These are phyloP conservation scores for Hyposoter didymator DNA, from an alignment of 2,888 invertebrate species.

Conservation along the genomic window DNA sequence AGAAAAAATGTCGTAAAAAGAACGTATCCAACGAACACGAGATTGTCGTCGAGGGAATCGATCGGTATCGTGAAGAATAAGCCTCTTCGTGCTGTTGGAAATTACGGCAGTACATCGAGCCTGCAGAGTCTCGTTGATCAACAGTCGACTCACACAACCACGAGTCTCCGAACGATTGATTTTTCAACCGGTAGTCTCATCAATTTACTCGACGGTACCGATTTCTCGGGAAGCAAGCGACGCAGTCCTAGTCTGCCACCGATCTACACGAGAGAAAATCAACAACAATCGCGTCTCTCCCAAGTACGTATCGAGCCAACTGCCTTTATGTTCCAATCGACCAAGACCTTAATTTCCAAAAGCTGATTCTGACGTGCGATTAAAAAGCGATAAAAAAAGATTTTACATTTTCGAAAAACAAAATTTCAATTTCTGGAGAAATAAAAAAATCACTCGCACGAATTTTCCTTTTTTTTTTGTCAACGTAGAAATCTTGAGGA, in stretches of 20 bases:
- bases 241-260: conserved; percentile 90
- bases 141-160: conserved; percentile 70
- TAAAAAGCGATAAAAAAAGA: too few relatives aligned
- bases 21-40: conserved; percentile 66
- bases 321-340: too few relatives aligned
- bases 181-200: conserved; percentile 77
- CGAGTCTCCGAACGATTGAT: conserved; percentile 74
- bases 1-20: conserved; percentile 33
- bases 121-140: conserved; percentile 75
- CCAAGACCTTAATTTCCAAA: too few relatives aligned
- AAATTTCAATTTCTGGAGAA: not conserved
- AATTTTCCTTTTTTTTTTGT: not conserved
- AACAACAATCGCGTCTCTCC: conserved; percentile 77
- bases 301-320: conserved; percentile 35
- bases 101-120: conserved; percentile 78
- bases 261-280: conserved; percentile 85
- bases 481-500: not conserved
- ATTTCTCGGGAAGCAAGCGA: conserved; percentile 85
- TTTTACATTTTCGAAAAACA: too few relatives aligned
- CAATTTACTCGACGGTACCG: conserved; percentile 85
- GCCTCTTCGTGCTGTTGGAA: conserved; percentile 74
- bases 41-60: conserved; percentile 75
- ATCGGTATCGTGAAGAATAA: conserved; percentile 72
- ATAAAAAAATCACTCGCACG: not conserved
- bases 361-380: too few relatives aligned